phyloP scores from a whole-genome alignment of 2,888 invertebrate genomes.

The Pseudanteris insignis region DNA sequence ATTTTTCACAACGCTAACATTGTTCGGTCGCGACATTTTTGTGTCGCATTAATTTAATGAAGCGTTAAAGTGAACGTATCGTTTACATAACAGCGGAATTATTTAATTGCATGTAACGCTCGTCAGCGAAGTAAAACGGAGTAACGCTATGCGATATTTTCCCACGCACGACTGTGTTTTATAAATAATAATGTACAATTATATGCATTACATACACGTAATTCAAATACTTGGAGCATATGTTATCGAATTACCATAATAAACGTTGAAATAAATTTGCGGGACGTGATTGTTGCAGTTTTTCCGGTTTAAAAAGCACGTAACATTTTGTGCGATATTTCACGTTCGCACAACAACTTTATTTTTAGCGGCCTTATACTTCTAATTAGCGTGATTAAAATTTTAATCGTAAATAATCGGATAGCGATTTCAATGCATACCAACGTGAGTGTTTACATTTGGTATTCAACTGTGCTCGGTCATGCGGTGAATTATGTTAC shows the following conservation, averaged over 20 bases:
- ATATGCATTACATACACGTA: slow-evolving; percentile 26
- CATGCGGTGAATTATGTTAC: too few relatives aligned
- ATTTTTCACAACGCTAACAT: slow-evolving; percentile 27
- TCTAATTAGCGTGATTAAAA: too few relatives aligned
- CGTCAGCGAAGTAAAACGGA: slow-evolving; percentile 21
- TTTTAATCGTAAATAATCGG: too few relatives aligned
- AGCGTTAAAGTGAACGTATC: slow-evolving; percentile 42
- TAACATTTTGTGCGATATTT: slow-evolving; percentile 9
- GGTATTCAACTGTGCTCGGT: too few relatives aligned
- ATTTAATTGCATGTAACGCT: slow-evolving; percentile 28
- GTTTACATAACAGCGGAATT: slow-evolving; percentile 36
- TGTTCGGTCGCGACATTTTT: slow-evolving; percentile 25
- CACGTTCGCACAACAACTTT: too few relatives aligned
- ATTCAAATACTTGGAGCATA: slow-evolving; percentile 27
- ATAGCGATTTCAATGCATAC: too few relatives aligned
- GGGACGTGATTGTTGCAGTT: slow-evolving; percentile 22
- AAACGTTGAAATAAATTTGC: slow-evolving; percentile 20
- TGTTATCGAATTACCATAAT: slow-evolving; percentile 37
- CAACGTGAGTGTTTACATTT: too few relatives aligned
- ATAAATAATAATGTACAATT: slow-evolving; percentile 39
- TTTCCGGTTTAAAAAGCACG: slow-evolving; percentile 5
- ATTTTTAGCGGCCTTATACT: too few relatives aligned
- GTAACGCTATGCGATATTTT: slow-evolving; percentile 34
- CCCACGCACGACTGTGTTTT: slow-evolving; percentile 35
- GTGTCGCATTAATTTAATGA: slow-evolving; percentile 31